A percentile compares a stretch with the other conserved stretches of the same genome.
Evolutionary conservation across 2,113 vertebrate genomes (phyloP).

Genomic region (Erinaceus europaeus): DNA sequence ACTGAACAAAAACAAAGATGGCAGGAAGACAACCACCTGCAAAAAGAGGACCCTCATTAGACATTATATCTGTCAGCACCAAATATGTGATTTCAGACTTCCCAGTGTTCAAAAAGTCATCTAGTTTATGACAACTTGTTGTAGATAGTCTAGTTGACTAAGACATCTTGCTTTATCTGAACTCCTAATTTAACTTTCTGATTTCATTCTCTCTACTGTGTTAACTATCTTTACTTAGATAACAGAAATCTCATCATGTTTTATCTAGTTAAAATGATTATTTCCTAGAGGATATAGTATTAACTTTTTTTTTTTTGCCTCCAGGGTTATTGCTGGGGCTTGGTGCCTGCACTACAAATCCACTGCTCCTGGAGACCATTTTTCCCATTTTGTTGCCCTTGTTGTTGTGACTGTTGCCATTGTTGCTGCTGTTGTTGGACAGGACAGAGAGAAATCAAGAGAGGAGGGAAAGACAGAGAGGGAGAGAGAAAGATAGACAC

Average conservation of each 20-base stretch:
- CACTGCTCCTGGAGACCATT: no score
- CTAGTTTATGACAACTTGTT: not conserved
- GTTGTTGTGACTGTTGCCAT: no score
- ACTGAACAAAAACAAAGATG: no score
- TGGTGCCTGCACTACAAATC: no score
- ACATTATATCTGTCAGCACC: not conserved
- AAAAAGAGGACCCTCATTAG: not conserved
- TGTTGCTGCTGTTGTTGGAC: no score
- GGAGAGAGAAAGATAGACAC: no score
- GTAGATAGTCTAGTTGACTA: not conserved
- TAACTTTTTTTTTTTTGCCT: no score
- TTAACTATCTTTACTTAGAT: not conserved
- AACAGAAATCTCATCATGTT: not conserved
- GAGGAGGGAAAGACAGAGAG: no score
- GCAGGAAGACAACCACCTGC: no score
- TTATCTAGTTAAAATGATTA: conserved; percentile 6
- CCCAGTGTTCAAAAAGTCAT: not conserved
- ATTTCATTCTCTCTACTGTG: not conserved
- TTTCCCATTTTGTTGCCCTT: no score
- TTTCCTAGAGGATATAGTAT: not conserved
- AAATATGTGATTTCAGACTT: not conserved
- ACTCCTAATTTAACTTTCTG: not conserved
- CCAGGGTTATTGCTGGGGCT: no score
- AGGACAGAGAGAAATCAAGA: no score
- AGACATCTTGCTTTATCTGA: not conserved